Percentiles rank a stretch among this genome's conserved stretches.
Conservation (phyloP, 2,888 invertebrate genomes). For the Dasypogon diadema region DNA sequence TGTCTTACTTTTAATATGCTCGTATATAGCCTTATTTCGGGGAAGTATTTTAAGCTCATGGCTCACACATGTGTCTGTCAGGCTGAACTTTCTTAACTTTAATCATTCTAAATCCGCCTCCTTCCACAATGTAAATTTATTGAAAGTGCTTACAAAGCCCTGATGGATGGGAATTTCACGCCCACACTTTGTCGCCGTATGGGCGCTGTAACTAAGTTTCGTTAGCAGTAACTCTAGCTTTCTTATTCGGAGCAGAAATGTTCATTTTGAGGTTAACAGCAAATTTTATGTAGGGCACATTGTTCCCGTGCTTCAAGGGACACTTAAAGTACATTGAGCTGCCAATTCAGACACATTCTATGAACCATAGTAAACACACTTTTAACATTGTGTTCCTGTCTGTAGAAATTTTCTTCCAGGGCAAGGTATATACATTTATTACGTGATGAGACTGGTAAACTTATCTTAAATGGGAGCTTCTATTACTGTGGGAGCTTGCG, state of each 20-base stretch:
- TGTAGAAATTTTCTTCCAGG: background rate
- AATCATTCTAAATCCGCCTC: conserved; percentile 29
- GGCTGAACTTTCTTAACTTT: background rate
- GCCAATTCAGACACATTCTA: conserved; percentile 27
- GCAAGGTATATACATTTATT: conserved; percentile 31
- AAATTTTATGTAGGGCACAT: conserved; percentile 14
- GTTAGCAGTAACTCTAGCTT: background rate
- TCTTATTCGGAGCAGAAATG: background rate
- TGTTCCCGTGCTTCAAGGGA: background rate
- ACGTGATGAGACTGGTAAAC: conserved; percentile 27
- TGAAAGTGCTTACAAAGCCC: background rate
- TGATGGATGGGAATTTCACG: background rate
- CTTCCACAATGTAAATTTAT: background rate
- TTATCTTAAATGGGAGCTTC: conserved; percentile 7
- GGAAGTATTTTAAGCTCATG: background rate
- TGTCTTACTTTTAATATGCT: background rate
- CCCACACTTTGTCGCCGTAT: background rate
- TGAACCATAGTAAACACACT: background rate
- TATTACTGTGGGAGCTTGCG: background rate
- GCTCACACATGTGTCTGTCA: background rate
- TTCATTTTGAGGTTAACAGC: conserved; percentile 38
- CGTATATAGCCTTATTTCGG: background rate
- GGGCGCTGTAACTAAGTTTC: background rate
- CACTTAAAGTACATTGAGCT: background rate
- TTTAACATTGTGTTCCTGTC: conserved; percentile 1